phyloP scores from a whole-genome alignment of 35 echinoderm and acorn worm genomes.

The Lytechinus pictus region DNA sequence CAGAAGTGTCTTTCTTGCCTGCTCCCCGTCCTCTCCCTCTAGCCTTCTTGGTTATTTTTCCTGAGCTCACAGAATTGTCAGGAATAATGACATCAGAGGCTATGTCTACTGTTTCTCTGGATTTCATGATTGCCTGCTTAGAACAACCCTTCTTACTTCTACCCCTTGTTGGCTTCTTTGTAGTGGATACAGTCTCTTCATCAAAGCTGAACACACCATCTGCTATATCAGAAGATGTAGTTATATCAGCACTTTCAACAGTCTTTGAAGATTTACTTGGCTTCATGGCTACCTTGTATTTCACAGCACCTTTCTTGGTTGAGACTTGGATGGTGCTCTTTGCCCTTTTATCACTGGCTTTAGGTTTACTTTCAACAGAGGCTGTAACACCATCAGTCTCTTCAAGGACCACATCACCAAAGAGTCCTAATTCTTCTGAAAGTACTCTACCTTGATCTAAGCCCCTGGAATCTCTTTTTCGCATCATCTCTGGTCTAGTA shows the following conservation, averaged over 20 bases:
- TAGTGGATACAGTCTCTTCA: neutral
- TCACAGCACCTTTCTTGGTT: constrained; percentile 71
- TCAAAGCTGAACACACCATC: constrained; percentile 42
- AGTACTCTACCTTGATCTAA: neutral
- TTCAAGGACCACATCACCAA: constrained; percentile 24
- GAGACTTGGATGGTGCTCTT: constrained; percentile 21
- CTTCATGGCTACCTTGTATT: constrained; percentile 64
- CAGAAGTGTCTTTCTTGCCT: neutral
- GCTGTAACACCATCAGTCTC: neutral
- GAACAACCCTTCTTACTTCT: neutral
- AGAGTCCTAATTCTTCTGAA: constrained; percentile 34
- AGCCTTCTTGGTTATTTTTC: neutral
- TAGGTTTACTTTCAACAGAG: neutral
- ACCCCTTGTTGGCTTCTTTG: constrained; percentile 15
- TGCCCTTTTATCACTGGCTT: neutral
- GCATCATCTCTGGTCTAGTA: neutral
- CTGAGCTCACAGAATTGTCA: neutral
- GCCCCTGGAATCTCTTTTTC: constrained; percentile 41
- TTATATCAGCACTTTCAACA: neutral
- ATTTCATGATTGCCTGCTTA: neutral
- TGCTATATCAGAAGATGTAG: neutral
- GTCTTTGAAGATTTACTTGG: neutral
- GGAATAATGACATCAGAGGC: neutral
- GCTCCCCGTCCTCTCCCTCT: constrained; percentile 25
- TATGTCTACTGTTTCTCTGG: neutral